Evolutionary conservation across 1,140 invertebrate species (phyloP).

Genomic region (Dufourea novaeangliae): DNA sequence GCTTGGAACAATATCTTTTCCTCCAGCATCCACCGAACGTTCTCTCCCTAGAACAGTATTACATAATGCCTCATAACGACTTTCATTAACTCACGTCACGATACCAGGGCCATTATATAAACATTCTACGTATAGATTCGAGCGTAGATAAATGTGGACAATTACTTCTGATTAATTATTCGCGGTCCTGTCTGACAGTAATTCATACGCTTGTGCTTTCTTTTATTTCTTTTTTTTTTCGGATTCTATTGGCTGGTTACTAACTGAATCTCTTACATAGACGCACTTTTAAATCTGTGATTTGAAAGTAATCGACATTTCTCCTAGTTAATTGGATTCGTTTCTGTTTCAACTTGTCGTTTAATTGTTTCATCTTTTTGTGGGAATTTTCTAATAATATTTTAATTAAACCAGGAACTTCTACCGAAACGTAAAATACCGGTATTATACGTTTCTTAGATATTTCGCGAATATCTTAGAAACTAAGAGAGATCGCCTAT

Average conservation of each 20-base stretch:
- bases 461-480: too few relatives aligned
- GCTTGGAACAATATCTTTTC: constrained; percentile 9
- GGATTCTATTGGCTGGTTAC: not conserved
- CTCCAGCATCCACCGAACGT: not conserved
- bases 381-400: too few relatives aligned
- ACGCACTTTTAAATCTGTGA: not conserved
- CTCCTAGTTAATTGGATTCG: not conserved
- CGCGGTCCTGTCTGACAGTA: not conserved
- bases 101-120: constrained; percentile 27
- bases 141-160: constrained; percentile 18
- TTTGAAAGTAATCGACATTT: not conserved
- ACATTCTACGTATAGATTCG: constrained; percentile 20
- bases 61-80: constrained; percentile 42
- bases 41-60: constrained; percentile 9
- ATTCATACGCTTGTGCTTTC: constrained; percentile 4
- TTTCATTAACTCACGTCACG: constrained; percentile 40
- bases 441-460: too few relatives aligned
- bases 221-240: not conserved
- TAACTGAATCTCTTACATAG: not conserved
- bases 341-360: not conserved
- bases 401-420: too few relatives aligned
- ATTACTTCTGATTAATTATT: constrained; percentile 48
- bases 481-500: too few relatives aligned
- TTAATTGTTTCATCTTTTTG: not conserved
- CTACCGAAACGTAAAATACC: too few relatives aligned